Percentiles rank a stretch among this genome's conserved stretches.
Conservation (phyloP, 2,888 invertebrate species). For the Brachylomia viminalis region DNA sequence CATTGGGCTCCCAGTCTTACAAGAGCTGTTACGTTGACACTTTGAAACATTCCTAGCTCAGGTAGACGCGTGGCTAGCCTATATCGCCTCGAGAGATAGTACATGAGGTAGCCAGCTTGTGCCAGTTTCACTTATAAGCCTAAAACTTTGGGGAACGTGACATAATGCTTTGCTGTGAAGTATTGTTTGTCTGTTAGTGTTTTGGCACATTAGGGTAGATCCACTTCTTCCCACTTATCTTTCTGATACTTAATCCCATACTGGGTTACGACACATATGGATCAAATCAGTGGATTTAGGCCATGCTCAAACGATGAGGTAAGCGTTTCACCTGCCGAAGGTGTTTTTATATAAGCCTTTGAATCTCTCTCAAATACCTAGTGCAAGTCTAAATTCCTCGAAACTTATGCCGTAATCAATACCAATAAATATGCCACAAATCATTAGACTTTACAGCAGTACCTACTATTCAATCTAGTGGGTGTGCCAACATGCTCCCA, state of each 20-base stretch:
- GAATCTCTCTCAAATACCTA: background rate
- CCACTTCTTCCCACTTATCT: background rate
- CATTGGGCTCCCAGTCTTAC: conserved; percentile 12
- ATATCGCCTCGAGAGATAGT: background rate
- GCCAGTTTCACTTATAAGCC: background rate
- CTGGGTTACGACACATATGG: too few relatives aligned
- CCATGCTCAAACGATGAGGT: too few relatives aligned
- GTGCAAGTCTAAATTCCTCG: conserved; percentile 19
- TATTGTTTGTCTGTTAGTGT: background rate
- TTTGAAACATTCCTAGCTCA: conserved; percentile 30
- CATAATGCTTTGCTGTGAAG: background rate
- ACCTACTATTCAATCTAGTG: conserved; percentile 45
- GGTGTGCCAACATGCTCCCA: conserved; percentile 59
- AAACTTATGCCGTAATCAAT: conserved; percentile 28
- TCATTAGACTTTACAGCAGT: conserved; percentile 52
- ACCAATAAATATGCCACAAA: conserved; percentile 54
- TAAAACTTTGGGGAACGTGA: background rate
- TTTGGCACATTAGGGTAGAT: background rate
- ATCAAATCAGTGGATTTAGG: too few relatives aligned
- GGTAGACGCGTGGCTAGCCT: conserved; percentile 3
- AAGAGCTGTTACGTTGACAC: conserved; percentile 18
- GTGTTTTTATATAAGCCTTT: background rate
- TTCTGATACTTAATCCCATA: background rate
- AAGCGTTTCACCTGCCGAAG: background rate
- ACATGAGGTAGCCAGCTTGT: background rate